Conservation (phyloP, 1,140 invertebrate species). For the Drosophila melanogaster region Release_6_plus_ISO1_MT NC_004354.4:11714501-11715000, state of each 20-base stretch:
- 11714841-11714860: slow-evolving; percentile 19
- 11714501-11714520: slow-evolving; percentile 32
- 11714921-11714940: not conserved
- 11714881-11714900: slow-evolving; percentile 25
- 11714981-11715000: slow-evolving; percentile 31
- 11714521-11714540: slow-evolving; percentile 34
- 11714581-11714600: slow-evolving; percentile 78
- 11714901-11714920: slow-evolving; percentile 7
- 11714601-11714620: slow-evolving; percentile 75
- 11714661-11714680: slow-evolving; percentile 20
- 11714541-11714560: slow-evolving; percentile 27
- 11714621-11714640: slow-evolving; percentile 31
- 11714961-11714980: slow-evolving; percentile 4
- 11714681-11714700: slow-evolving; percentile 12
- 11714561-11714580: slow-evolving; percentile 75
- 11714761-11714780: slow-evolving; percentile 51
- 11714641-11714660: slow-evolving; percentile 35
- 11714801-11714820: slow-evolving; percentile 19
- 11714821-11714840: slow-evolving; percentile 2
- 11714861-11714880: slow-evolving; percentile 37
- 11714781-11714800: slow-evolving; percentile 18
- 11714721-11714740: slow-evolving; percentile 4
- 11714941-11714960: slow-evolving; percentile 5
- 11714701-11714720: slow-evolving; percentile 2
- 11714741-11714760: slow-evolving; percentile 21